Base-by-base conservation (phyloP, 2,797 vertebrate genomes). In the Taenioides sp. region DNA sequence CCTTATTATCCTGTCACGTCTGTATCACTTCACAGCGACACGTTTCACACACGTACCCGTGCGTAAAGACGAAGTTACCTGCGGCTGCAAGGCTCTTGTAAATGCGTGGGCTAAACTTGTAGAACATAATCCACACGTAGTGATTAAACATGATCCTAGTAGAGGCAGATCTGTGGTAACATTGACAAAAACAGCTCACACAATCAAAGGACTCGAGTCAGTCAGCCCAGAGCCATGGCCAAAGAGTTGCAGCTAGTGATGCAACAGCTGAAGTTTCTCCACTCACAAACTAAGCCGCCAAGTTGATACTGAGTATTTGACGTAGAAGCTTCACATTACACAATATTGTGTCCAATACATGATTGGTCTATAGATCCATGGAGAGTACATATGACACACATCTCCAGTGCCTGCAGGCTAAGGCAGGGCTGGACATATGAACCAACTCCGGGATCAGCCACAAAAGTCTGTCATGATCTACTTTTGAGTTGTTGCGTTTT, bases 321-420 rank as follows among this genome's bases (percentile, higher is more conserved):
- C 22, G 4, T 57, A 12, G 4, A 57, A 23, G 22, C 54, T 23
- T 25, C 22, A 31, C 22, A 57, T 12, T 22, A 54, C 23, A 23
- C 72, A 73, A 74, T n/a, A n/a, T n/a, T n/a, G n/a, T 67, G 64
- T 10, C 34, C 34, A 37, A 61, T 67, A 10, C 68, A 82, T 77
- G 83, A 83, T 85, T 85, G 78, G 76, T 78, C 23, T 47, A 47
- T 14, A 47, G 43, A 47, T 47, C 43, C 43, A 47, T 47, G 43
- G 14, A 47, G 43, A 47, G 43, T 47, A 17, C 43, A n/a, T 20
- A 18, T 18, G 50, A 52, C 50, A 52, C 49, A 50, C 50, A 52
- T 52, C 50, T 6, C 50, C 50, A 47, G 43, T 16, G 43, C 43
- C 43, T 47, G 43, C 12, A 47, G 43, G 43, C 43, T 47, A 4